These are phyloP conservation scores for Galerucella pusilla DNA, from an alignment of 2,888 invertebrate genomes.

Conservation along the genomic window DNA sequence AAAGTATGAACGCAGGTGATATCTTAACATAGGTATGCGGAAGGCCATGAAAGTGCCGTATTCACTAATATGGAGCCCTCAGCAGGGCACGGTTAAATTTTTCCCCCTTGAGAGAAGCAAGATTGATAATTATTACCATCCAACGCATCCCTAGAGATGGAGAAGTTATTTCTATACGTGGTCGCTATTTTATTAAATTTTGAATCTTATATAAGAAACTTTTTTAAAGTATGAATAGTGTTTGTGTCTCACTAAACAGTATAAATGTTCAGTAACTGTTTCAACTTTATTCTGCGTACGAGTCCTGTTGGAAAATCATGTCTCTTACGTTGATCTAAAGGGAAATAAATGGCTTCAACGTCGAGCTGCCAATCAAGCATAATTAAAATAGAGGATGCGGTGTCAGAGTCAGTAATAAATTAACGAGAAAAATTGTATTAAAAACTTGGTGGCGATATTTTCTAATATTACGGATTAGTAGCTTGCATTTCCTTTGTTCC, in stretches of 20 bases:
- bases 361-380: conserved; percentile 9
- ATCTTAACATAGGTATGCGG: background rate
- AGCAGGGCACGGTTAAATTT: background rate
- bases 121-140: background rate
- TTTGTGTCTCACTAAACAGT: too few species aligned
- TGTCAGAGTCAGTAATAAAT: conserved; percentile 12
- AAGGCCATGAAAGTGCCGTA: background rate
- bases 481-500: background rate
- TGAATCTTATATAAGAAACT: too few species aligned
- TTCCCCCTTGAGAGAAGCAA: background rate
- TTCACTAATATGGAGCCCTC: background rate
- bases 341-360: background rate
- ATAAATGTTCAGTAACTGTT: background rate
- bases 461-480: conserved; percentile 5
- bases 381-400: conserved; percentile 16
- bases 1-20: background rate
- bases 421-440: conserved; percentile 12
- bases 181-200: background rate
- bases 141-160: background rate
- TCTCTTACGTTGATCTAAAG: background rate
- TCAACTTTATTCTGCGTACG: background rate
- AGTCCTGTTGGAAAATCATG: background rate
- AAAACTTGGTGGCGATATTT: background rate
- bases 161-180: background rate
- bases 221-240: too few species aligned